Conservation (phyloP, 2,797 vertebrate genomes). For the Pseudomugil gertrudae region DNA sequence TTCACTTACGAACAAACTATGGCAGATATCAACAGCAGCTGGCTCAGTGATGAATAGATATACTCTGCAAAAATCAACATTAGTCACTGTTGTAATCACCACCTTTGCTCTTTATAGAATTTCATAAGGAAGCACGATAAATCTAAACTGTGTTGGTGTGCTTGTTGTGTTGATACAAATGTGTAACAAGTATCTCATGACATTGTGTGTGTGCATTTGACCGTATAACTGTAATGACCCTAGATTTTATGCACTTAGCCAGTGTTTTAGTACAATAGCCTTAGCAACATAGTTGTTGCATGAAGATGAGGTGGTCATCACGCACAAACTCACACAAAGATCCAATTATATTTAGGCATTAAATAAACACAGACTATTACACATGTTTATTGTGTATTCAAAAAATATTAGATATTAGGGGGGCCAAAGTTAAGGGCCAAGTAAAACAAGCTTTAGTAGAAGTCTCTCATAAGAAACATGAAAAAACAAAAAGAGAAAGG, state of each 20-base stretch:
- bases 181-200: conserved; percentile 16
- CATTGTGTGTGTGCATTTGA: conserved; percentile 57
- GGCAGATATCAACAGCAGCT: conserved; percentile 59
- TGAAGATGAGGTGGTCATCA: conserved; percentile 16
- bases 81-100: conserved; percentile 91
- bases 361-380: conserved; percentile 1
- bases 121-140: conserved; percentile 90
- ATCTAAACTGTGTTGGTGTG: conserved; percentile 79
- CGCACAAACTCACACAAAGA: not conserved
- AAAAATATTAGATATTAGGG: no score
- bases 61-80: conserved; percentile 92
- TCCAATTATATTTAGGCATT: not conserved
- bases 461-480: not conserved
- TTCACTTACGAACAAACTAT: conserved; percentile 9
- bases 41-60: conserved; percentile 90
- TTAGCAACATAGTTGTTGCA: conserved; percentile 65
- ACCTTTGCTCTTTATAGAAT: conserved; percentile 93
- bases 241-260: conserved; percentile 90
- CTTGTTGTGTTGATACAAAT: conserved; percentile 9
- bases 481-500: not conserved
- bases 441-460: not conserved
- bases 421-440: not conserved
- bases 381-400: not conserved
- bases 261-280: conserved; percentile 86
- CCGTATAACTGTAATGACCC: conserved; percentile 90